Percentiles rank a stretch among this genome's conserved stretches.
Evolutionary conservation across 2,888 invertebrate genomes (phyloP).

Genomic region (Helicoverpa assulta): DNA sequence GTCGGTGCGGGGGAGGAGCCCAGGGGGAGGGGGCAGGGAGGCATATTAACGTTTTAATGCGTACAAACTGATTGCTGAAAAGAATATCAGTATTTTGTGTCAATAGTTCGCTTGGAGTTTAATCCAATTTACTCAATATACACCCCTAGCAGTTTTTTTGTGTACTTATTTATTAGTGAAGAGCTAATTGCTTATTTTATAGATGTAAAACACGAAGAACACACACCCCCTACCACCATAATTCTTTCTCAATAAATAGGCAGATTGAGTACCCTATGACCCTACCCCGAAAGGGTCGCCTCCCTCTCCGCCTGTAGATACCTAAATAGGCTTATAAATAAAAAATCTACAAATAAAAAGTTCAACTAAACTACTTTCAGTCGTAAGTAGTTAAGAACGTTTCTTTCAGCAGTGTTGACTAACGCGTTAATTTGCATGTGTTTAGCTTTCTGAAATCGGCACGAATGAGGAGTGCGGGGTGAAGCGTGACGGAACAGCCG

Average conservation of each 20-base stretch:
- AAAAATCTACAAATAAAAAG: background rate
- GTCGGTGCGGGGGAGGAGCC: constrained; percentile 56
- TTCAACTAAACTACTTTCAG: background rate
- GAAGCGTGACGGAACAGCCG: constrained; percentile 64
- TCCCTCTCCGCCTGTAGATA: too few species aligned
- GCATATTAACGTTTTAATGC: constrained; percentile 58
- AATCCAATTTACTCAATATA: background rate
- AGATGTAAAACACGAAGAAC: too few species aligned
- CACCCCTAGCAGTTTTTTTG: too few species aligned
- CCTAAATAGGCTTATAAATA: too few species aligned
- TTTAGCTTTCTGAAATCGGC: constrained; percentile 77
- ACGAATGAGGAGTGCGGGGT: constrained; percentile 60
- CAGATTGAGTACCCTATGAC: too few species aligned
- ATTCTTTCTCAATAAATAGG: too few species aligned
- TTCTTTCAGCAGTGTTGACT: constrained; percentile 19
- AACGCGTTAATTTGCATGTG: constrained; percentile 85
- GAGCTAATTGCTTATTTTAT: too few species aligned
- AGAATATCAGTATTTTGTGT: constrained; percentile 6
- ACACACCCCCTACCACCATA: too few species aligned
- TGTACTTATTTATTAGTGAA: too few species aligned
- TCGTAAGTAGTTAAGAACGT: background rate
- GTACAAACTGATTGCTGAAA: constrained; percentile 48
- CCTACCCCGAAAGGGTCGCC: too few species aligned
- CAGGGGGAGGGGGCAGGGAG: constrained; percentile 58
- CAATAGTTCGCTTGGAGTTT: background rate